These are phyloP conservation scores for Linyphia triangularis DNA, from an alignment of 2,888 invertebrate species.

Conservation along the genomic window DNA sequence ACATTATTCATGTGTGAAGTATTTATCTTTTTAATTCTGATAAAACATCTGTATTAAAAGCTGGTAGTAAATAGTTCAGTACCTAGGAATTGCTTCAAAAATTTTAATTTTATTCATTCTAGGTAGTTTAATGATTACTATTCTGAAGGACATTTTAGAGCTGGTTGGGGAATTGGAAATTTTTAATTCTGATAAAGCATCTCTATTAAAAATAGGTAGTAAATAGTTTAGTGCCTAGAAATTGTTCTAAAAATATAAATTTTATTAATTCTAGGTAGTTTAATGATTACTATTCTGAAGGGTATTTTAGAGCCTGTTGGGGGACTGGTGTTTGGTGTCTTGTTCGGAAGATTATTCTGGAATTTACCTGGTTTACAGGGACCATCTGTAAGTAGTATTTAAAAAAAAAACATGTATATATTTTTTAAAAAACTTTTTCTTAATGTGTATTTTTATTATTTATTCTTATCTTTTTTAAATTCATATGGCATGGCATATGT, in stretches of 20 bases:
- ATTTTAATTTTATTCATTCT: background rate
- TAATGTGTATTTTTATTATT: too few species aligned
- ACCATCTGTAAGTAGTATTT: constrained; percentile 73
- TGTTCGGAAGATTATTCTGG: constrained; percentile 81
- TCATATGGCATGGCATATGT: too few species aligned
- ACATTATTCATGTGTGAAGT: too few species aligned
- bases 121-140: constrained; percentile 76
- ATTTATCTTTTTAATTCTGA: too few species aligned
- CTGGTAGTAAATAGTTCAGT: background rate
- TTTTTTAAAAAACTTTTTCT: too few species aligned
- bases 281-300: constrained; percentile 78
- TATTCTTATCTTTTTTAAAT: too few species aligned
- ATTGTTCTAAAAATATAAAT: background rate
- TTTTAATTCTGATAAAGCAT: too few species aligned
- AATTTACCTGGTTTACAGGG: constrained; percentile 85
- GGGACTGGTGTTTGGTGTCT: constrained; percentile 85
- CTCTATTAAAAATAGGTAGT: too few species aligned
- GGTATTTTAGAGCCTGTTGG: constrained; percentile 80
- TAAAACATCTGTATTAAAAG: too few species aligned
- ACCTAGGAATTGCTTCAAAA: background rate
- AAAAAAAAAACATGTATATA: too few species aligned
- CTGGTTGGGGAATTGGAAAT: constrained; percentile 84
- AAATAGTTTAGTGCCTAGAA: background rate
- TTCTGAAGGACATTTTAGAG: constrained; percentile 80
- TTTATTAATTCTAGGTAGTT: constrained; percentile 36